Percentiles rank a stretch among this genome's conserved stretches.
These are phyloP conservation scores for Hippopotamus amphibius DNA, from an alignment of 2,113 vertebrate species.

Conservation along the genomic window DNA sequence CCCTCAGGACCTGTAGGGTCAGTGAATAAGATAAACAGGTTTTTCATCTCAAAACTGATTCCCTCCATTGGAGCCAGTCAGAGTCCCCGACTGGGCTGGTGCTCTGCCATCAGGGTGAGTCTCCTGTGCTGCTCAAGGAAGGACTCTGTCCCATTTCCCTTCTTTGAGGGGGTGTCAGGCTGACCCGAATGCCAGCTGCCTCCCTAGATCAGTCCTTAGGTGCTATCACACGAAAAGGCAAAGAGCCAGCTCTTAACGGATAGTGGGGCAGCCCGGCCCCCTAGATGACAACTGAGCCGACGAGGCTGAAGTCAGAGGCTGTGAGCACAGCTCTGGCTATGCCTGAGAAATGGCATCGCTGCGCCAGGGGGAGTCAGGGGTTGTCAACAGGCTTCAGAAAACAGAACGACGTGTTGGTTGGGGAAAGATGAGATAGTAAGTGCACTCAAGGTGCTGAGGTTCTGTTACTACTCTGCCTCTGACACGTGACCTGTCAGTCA, in stretches of 20 bases:
- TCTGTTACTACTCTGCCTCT: neutral
- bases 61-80: neutral
- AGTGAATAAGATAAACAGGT: neutral
- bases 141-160: neutral
- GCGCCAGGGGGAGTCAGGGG: neutral
- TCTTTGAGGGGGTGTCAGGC: neutral
- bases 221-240: neutral
- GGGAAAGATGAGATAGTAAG: neutral
- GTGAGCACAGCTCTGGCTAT: neutral
- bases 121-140: neutral
- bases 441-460: neutral
- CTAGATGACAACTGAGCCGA: too few species aligned
- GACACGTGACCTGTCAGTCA: neutral
- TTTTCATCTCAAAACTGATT: neutral
- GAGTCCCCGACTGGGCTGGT: neutral
- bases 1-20: neutral
- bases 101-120: neutral
- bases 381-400: neutral
- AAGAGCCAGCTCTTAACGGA: neutral
- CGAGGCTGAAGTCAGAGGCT: neutral
- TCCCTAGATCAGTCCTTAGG: neutral
- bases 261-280: too few species aligned
- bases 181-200: neutral
- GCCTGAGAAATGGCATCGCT: neutral
- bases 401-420: neutral